Evolutionary conservation across 2,797 vertebrate species (phyloP).

Genomic region (Sibirionetta formosa): DNA sequence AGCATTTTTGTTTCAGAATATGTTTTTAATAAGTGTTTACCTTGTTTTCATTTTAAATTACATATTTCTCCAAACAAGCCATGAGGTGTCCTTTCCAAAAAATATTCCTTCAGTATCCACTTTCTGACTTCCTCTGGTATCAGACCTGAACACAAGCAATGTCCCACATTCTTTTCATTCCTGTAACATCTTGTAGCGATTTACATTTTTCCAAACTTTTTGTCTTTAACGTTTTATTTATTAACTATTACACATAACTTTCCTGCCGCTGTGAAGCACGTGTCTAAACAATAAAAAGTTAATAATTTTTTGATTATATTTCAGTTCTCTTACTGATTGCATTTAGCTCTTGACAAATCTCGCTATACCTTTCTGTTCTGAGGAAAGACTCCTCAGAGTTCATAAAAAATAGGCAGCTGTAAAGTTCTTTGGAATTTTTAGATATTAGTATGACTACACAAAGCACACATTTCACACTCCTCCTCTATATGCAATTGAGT

Average conservation of each 20-base stretch:
- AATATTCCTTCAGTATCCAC: not conserved
- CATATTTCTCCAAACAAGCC: slow-evolving; percentile 27
- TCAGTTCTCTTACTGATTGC: not conserved
- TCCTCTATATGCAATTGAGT: not conserved
- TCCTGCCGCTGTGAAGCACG: not conserved
- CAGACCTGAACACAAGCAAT: not conserved
- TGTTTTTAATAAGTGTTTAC: slow-evolving; percentile 50
- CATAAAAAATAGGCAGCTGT: not conserved
- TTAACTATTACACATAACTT: not conserved
- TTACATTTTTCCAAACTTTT: not conserved
- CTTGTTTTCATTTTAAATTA: slow-evolving; percentile 48
- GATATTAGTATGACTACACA: not conserved
- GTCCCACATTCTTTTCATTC: not conserved
- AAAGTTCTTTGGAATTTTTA: not conserved
- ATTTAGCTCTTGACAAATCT: not conserved
- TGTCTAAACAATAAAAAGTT: not conserved
- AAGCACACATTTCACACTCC: not conserved
- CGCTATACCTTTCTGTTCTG: not conserved
- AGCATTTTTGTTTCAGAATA: slow-evolving; percentile 47
- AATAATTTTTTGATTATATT: not conserved
- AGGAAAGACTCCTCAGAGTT: not conserved
- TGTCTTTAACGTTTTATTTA: not conserved
- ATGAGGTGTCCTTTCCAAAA: not conserved
- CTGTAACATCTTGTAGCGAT: slow-evolving; percentile 12
- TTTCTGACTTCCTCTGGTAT: slow-evolving; percentile 28